Evolutionary conservation across 2,113 vertebrate species (phyloP), one percentile per base, ranked within the genome.

Genomic region (Panthera tigris): DNA sequence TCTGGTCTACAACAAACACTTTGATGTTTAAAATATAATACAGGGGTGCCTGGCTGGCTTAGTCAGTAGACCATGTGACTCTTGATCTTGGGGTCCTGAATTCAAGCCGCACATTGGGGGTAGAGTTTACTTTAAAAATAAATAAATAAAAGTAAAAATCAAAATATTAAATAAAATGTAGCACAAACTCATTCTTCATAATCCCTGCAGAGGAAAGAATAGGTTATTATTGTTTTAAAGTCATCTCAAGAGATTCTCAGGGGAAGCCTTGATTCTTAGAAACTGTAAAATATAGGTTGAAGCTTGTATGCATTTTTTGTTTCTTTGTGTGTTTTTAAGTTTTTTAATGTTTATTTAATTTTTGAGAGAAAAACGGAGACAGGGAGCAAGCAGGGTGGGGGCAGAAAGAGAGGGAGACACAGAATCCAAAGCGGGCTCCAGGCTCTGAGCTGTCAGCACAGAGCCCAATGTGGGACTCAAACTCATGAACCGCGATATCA

Each of bases 21-120:
- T 68, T 57, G 36, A 31, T 94, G 31, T 76, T 91, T 96, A 82
- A 91, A 91, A 88, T 68, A 94, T 27, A 45, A 15, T 74, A 74
- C 69, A 73, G 36, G 36, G 71, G 36, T 39, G 5, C 36, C 71
- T 39, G 36, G 23, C 71, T 74, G 23, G 36, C 71, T 74, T 25
- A 74, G 23, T 41, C 71, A 41, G 36, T 41, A 74, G 36, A 41
- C 36, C 1, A 1, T 74, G 23, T 74, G 71, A 41, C 39, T 74
- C 39, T 41, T 74, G 71, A 74, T 39, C 36, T 74, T 41, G 39
- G 23, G 71, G 39, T 74, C 71, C 39, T 74, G 21, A 74, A 23
- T 41, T 66, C 36, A 73, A 73, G 71, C 39, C 39, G 36, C 39
- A 41, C 1, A 3, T 27, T 41, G 71, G 23, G 71, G 12, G 36